Evolutionary conservation across 2,888 invertebrate genomes (phyloP).

Genomic region (Macaria notata): DNA sequence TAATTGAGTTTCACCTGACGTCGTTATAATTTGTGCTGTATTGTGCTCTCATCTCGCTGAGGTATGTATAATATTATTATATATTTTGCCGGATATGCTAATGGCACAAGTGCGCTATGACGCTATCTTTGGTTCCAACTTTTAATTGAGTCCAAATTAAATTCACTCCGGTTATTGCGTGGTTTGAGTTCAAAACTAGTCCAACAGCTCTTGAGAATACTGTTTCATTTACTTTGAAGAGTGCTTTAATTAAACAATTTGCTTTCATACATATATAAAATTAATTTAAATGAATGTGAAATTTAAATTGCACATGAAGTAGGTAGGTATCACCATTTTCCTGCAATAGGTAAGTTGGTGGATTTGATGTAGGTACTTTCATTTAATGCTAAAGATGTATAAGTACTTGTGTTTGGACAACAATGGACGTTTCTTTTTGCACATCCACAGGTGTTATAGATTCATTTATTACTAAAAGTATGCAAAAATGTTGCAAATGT

Average conservation of each 20-base stretch:
- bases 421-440: no score
- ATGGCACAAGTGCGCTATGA: slow-evolving; percentile 36
- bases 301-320: no score
- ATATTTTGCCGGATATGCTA: slow-evolving; percentile 44
- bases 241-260: slow-evolving; percentile 16
- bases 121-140: slow-evolving; percentile 31
- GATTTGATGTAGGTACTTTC: no score
- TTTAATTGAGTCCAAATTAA: slow-evolving; percentile 33
- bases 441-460: no score
- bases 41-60: slow-evolving; percentile 51
- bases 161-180: slow-evolving; percentile 20
- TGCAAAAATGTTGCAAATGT: background rate
- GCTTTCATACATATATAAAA: background rate
- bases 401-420: no score
- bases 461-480: no score
- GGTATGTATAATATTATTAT: slow-evolving; percentile 32
- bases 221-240: slow-evolving; percentile 18
- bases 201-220: slow-evolving; percentile 20
- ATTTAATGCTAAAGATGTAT: no score
- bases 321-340: no score
- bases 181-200: slow-evolving; percentile 20
- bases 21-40: slow-evolving; percentile 62
- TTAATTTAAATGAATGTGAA: no score
- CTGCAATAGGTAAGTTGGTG: no score
- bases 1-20: slow-evolving; percentile 78